These are phyloP conservation scores for Motacilla alba DNA, from an alignment of 2,113 vertebrate species.

Conservation along the genomic window DNA sequence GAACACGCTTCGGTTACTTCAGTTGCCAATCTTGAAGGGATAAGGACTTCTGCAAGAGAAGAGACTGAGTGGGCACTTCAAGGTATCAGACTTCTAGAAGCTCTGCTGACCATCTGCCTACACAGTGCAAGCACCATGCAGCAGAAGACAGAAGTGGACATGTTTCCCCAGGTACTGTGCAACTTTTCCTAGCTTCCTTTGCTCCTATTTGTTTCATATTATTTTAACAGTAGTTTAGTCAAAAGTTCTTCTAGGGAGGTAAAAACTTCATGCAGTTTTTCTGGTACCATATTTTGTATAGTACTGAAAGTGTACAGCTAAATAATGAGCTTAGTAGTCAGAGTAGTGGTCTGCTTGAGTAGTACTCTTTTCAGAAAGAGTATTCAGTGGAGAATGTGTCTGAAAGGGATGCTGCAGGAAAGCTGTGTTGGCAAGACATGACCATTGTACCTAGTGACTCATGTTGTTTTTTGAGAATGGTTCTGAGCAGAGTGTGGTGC, in stretches of 20 bases:
- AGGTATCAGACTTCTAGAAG: slow-evolving; percentile 89
- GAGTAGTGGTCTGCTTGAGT: not conserved
- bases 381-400: not conserved
- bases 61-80: slow-evolving; percentile 83
- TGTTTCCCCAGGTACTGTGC: slow-evolving; percentile 79
- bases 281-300: fast-evolving
- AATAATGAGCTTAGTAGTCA: not conserved
- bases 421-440: not conserved
- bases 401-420: not conserved
- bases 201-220: not conserved
- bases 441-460: not conserved
- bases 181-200: not conserved
- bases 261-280: not conserved
- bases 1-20: not conserved
- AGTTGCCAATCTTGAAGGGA: not conserved
- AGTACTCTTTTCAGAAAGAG: not conserved
- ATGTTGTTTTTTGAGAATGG: fast-evolving
- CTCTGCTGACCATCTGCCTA: slow-evolving; percentile 90
- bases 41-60: slow-evolving; percentile 52
- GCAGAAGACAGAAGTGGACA: slow-evolving; percentile 82
- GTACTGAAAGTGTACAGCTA: not conserved
- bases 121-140: slow-evolving; percentile 80
- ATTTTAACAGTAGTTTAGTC: not conserved
- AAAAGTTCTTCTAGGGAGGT: not conserved
- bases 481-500: not conserved